Base-by-base conservation (phyloP, 1,140 invertebrate species). In the Atta texana region DNA sequence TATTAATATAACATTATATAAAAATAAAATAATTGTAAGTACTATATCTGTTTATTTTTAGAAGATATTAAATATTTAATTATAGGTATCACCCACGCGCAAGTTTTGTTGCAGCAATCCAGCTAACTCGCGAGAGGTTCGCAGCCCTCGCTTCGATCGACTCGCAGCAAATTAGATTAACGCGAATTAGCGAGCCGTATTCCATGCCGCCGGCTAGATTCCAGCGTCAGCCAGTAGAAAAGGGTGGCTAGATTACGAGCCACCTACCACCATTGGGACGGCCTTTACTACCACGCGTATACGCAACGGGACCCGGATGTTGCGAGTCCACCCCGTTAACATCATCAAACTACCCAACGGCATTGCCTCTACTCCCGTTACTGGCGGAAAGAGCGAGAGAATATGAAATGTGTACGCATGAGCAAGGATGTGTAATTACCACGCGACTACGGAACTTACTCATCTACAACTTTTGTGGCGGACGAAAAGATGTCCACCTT, bases 131-230 rank as follows among this genome's bases (percentile, higher is more conserved):
- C 84, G 86, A 87, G 88, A 71, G 76, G 88, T 84, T 93, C 86
- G 64, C 85, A 90, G 63, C 91, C 81, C 85, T 92, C 87, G 84
- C 91, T 92, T 44, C 68, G 71, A 68, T 87, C 63, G 77, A 66
- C 90, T 90, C 82, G 91, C 88, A 82, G 90, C 88, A 94, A 95
- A 95, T 94, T 94, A 94, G 92, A 94, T 95, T 95, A 95, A 90
- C 91, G 91, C 91, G 92, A 94, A 95, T 95, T 95, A 94, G 92
- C 91, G 92, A 87, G 91, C 88, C 89, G 91, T 93, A 93, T 93
- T 94, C 93, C 91, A 81, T 63, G 92, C 90, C 90, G 91, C 81
- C 90, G 92, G 91, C 91, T 92, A 91, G 91, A 94, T 93, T 94
- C 91, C 92, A 90, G 34, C 63, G 69, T 57, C 53, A 57, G 49